Evolutionary conservation across 2,797 vertebrate genomes (phyloP), one percentile per base, ranked within the genome.

Genomic region (Oreochromis grahami): DNA sequence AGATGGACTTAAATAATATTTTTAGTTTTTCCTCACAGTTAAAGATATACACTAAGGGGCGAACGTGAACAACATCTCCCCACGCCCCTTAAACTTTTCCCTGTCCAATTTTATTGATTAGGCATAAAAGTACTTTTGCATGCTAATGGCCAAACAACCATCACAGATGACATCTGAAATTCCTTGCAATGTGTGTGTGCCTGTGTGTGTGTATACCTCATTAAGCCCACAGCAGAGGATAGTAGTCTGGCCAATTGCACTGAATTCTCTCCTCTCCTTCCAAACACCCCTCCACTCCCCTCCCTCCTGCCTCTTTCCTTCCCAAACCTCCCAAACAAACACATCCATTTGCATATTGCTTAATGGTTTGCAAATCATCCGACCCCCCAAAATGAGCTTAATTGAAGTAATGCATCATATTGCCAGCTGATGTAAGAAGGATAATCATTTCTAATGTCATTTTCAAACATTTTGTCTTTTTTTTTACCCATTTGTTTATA

Each of bases 321-420:
- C 68, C 84, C 77, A 79, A 90, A 82, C 80, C 80, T 87, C 89
- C 85, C 85, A 92, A 93, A 95, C 90, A 95, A 96, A 94, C 90
- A 92, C 32, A 29, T 1, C 41, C 76, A 96, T 95, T 94, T 96
- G 88, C 93, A 96, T 95, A 95, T 94, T 93, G 93, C 90, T 86
- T 95, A 96, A 96, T 95, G 94, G 95, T 89, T 95, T 94, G 91
- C 85, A 81, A 93, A 92, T 90, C 90, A 89, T 84, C 81, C 26
- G 70, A 74, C 70, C 86, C 89, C 80, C 85, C 65, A 87, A 93
- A 93, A 91, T 84, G 84, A 86, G 79, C 88, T 79, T 94, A 95
- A 93, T 94, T 92, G 87, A 88, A 86, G 86, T 90, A 94, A 95
- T 95, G 89, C 87, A 94, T 96, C 91, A 94, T 87, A 86, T 88